Base-by-base conservation (phyloP, 2,113 vertebrate species). In the Rafetus swinhoei region DNA sequence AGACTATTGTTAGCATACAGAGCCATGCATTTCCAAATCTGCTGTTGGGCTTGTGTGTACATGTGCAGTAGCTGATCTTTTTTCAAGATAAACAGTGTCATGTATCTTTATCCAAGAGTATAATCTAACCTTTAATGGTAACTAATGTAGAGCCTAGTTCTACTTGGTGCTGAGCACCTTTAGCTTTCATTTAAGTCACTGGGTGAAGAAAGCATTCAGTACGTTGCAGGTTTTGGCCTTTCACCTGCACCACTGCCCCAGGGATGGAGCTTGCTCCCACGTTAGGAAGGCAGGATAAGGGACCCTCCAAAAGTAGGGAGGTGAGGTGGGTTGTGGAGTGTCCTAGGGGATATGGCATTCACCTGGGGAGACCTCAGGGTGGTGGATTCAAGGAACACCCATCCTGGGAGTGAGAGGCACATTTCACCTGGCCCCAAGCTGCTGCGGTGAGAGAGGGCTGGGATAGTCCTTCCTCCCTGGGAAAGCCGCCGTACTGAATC, bases 201-300 rank as follows among this genome's bases (percentile, higher is more conserved):
- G n/a, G 74, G 83, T 54, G 2, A 50, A 54, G 9, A 7, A 2
- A 53, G 22, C 56, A 77, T 2, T 1, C 0, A 2, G 27, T n/a
- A 57, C 7, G 39, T 69, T 55, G 27, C 45, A 77, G 77, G 32
- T 85, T 60, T 8, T 84, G 65, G 72, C 55, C 56, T 87, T 27
- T 32, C 22, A 19, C n/a, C 77, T 29, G 0, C 45, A 45, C 45
- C 45, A 5, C 45, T 45, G 45, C 45, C 45, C 45, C 45, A 45
- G 45, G 45, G 45, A 45, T 45, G 45, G 45, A 45, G 45, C 45
- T 45, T 45, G 6, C 45, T 45, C 45, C 45, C 45, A 45, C 45
- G 5, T 45, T 45, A 45, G 45, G 45, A 45, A 45, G 6, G 45
- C 45, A 45, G 45, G 45, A 45, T 45, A 45, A 45, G 45, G 45